A percentile compares a stretch with the other conserved stretches of the same genome.
These are phyloP conservation scores for Amphimallon solstitiale DNA, from an alignment of 2,888 invertebrate species.

Conservation along the genomic window DNA sequence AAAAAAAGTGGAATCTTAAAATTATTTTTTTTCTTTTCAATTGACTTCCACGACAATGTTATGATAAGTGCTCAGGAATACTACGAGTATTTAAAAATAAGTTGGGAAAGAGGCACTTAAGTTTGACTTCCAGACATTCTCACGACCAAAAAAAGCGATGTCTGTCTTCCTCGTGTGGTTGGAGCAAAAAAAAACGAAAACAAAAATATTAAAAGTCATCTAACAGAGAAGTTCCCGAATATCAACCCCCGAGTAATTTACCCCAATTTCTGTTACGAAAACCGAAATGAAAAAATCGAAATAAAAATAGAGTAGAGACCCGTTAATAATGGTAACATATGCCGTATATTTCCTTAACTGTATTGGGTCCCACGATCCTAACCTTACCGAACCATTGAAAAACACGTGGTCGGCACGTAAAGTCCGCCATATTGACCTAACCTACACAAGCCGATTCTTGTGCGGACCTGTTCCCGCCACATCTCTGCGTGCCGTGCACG, in stretches of 20 bases:
- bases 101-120: too few species aligned
- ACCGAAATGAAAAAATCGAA: too few species aligned
- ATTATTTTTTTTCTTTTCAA: too few species aligned
- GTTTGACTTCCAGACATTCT: background rate
- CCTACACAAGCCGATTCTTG: slow-evolving; percentile 37
- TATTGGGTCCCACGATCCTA: slow-evolving; percentile 49
- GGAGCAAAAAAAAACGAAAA: background rate
- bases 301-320: background rate
- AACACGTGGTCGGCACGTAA: slow-evolving; percentile 48
- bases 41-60: too few species aligned
- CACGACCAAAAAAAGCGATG: background rate
- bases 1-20: too few species aligned
- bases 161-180: background rate
- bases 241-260: slow-evolving; percentile 13
- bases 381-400: slow-evolving; percentile 47
- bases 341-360: background rate
- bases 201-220: background rate
- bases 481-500: slow-evolving; percentile 35
- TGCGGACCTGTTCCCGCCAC: slow-evolving; percentile 27
- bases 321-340: slow-evolving; percentile 21
- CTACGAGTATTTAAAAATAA: too few species aligned
- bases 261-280: background rate
- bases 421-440: slow-evolving; percentile 33
- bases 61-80: too few species aligned
- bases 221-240: slow-evolving; percentile 8